These are phyloP conservation scores for Laticauda laticaudata DNA, from an alignment of 2,113 vertebrate species.

Conservation along the genomic window DNA sequence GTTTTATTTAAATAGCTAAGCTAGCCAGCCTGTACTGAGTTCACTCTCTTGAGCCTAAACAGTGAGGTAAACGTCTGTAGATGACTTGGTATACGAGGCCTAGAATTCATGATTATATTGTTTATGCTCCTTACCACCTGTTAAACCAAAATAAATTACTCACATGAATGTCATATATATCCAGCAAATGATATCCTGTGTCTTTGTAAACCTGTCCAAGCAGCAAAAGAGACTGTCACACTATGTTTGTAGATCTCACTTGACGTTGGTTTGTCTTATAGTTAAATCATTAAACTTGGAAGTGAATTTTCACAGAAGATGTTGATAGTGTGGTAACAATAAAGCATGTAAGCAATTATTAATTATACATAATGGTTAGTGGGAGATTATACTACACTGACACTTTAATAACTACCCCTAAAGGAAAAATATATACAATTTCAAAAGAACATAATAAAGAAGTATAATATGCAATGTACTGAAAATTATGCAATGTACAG, in stretches of 20 bases:
- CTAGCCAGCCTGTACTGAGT: background rate
- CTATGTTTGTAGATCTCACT: background rate
- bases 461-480: background rate
- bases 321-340: background rate
- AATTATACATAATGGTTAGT: background rate
- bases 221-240: background rate
- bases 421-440: background rate
- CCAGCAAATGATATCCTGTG: background rate
- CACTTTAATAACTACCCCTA: background rate
- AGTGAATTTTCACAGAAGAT: background rate
- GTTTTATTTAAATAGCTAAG: background rate
- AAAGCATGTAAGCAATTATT: background rate
- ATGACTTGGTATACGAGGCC: background rate
- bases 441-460: background rate
- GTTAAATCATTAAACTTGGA: background rate
- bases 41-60: background rate
- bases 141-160: background rate
- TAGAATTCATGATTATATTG: background rate
- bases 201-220: background rate
- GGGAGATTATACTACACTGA: background rate
- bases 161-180: background rate
- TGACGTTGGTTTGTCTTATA: background rate
- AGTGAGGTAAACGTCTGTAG: background rate
- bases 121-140: background rate
- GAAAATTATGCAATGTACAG: background rate